Evolutionary conservation across 2,797 vertebrate species (phyloP).

Genomic region (Gymnopithys bicolor): DNA sequence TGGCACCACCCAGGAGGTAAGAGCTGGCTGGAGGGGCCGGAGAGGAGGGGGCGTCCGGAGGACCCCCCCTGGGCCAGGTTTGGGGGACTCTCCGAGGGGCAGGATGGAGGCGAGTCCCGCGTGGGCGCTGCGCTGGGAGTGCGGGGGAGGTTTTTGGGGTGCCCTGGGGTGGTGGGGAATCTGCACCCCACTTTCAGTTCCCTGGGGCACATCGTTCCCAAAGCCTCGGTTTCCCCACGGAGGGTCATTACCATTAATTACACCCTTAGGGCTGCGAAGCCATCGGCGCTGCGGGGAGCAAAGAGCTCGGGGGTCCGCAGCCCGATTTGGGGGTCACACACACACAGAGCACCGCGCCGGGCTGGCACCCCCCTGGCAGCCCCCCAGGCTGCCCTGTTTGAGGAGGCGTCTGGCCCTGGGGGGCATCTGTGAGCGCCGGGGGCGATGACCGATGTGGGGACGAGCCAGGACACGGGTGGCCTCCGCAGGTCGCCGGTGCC

Average conservation of each 20-base stretch:
- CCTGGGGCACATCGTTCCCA: neutral
- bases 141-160: neutral
- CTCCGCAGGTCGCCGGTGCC: neutral
- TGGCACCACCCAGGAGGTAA: neutral
- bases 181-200: neutral
- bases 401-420: rapidly evolving
- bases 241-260: neutral
- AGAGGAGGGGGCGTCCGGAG: neutral
- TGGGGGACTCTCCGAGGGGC: neutral
- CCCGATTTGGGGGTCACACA: neutral
- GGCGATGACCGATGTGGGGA: neutral
- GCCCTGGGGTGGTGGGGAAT: neutral
- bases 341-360: neutral
- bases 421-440: neutral
- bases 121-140: neutral
- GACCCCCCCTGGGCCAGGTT: neutral
- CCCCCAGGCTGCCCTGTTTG: neutral
- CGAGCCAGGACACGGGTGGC: neutral
- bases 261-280: neutral
- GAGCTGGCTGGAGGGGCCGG: neutral
- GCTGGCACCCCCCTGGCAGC: neutral
- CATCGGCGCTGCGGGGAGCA: rapidly evolving
- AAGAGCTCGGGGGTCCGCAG: neutral
- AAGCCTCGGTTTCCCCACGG: neutral
- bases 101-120: neutral